Evolutionary conservation across 2,113 vertebrate species (phyloP), one percentile per base, ranked within the genome.

Genomic region (Pyxicephalus adspersus): DNA sequence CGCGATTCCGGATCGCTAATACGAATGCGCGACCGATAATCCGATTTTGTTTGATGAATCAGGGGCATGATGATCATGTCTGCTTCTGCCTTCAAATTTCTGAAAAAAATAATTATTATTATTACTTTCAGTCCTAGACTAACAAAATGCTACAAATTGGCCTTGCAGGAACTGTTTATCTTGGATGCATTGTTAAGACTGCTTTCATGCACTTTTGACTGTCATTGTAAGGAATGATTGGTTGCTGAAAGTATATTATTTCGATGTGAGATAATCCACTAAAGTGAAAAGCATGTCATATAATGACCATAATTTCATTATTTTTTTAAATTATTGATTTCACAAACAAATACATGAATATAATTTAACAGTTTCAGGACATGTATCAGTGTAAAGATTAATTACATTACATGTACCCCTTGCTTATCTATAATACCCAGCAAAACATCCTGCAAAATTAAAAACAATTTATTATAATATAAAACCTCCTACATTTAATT

Each of bases 121-220:
- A 45, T 9, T 45, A 45, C 20, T 76, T 29, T 52, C 4, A 26
- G 20, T 18, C 23, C 23, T 76, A 19, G 25, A 64, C 45, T 31
- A 64, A 74, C 71, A 74, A 55, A n/a, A 60, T 60, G 31, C 5
- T 73, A 19, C 34, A 60, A 74, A 74, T 74, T 74, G 71, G 71
- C 71, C 71, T 60, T 29, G 38, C 13, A 38, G 71, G 71, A 54
- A 60, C n/a, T 3, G 20, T n/a, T 5, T 11, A 15, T 29, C 71
- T 60, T 38, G 20, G 28, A 45, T 52, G 60, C 60, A 76, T 52
- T 51, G 50, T 22, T 64, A 50, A 52, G 5, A 28, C 51, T 76
- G 3, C 11, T 64, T 52, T 22, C 26, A 52, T 61, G 51, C 22
- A 76, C 4, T n/a, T 19, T 50, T n/a, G 18, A 51, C 23, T 52